Base-by-base conservation (phyloP, 2,797 vertebrate species). In the Picus viridis region DNA sequence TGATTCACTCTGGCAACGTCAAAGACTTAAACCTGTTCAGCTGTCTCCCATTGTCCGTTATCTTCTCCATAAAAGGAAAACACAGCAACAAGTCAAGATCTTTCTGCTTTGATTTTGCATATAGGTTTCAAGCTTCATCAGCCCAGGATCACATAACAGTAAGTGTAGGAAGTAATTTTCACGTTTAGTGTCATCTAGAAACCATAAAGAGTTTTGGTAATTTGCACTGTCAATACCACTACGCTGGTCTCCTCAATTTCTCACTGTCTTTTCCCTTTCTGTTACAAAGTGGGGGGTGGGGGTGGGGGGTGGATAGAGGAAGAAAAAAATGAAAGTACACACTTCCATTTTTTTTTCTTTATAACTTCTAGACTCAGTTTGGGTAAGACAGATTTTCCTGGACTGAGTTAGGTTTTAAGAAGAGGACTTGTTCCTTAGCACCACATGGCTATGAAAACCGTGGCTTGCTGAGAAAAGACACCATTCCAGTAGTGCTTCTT, bases 101-200 rank as follows among this genome's bases (percentile, higher is more conserved):
- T 81, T 92, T 80, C 75, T 89, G 20, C 71, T 65, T 81, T 45
- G 10, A 11, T 83, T 96, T 96, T 91, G 85, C 85, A 81, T 90
- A 18, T 30, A 80, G 51, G 70, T 93, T 95, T 96, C 89, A 95
- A 88, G 76, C 65, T 87, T 92, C 73, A 83, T 89, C 91, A 88
- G 69, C 73, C 65, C 30, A 32, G 47, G 29, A 69, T 59, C 76
- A 75, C 15, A 18, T 7, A 89, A 56, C 89, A 87, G 72, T 71
- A 83, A 85, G 76, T 74, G 69, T 65, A 83, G 87, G 79, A 94
- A 83, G 78, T 74, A 0, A 90, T 94, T 92, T 95, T 94, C 79
- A 29, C 59, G 29, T 78, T 89, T 75, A 83, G 18, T 56, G 29
- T 81, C 70, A 85, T 15, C 65, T 78, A 81, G 36, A 93, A 92